These are phyloP conservation scores for Progne subis DNA, from an alignment of 2,113 vertebrate genomes.

Conservation along the genomic window DNA sequence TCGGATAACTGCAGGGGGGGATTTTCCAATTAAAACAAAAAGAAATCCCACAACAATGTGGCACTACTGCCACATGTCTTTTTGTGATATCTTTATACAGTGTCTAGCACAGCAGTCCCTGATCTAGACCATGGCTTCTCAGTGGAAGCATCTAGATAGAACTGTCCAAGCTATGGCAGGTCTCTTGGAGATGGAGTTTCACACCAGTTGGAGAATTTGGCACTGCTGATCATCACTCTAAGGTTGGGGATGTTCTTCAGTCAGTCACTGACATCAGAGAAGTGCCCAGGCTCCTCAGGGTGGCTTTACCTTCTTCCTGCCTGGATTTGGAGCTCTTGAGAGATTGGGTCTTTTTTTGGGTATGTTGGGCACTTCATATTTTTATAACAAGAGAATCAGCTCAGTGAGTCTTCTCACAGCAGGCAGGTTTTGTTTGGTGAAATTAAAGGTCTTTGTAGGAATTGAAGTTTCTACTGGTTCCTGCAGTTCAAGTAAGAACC, in stretches of 20 bases:
- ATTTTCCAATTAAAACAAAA: slow-evolving; percentile 15
- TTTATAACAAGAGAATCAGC: not conserved
- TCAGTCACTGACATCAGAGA: not conserved
- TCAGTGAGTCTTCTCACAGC: not conserved
- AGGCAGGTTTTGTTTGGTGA: not conserved
- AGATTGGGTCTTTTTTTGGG: not conserved
- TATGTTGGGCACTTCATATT: not conserved
- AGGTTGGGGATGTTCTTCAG: not conserved
- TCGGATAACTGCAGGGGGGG: not conserved
- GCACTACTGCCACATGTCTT: not conserved
- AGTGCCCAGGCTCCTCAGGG: not conserved
- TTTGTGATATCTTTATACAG: not conserved
- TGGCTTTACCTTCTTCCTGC: not conserved
- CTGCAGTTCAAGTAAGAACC: not conserved
- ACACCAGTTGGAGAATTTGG: not conserved
- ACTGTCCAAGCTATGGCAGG: not conserved
- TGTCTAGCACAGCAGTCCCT: not conserved
- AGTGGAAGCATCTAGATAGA: not conserved
- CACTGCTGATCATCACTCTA: not conserved
- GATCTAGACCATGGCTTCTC: not conserved
- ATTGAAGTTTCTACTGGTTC: not conserved
- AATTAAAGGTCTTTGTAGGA: not conserved
- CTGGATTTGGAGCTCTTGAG: not conserved
- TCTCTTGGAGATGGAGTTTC: not conserved
- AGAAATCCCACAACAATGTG: not conserved